Evolutionary conservation across 1,140 invertebrate genomes (phyloP).

Genomic region (Aethina tumida): DNA sequence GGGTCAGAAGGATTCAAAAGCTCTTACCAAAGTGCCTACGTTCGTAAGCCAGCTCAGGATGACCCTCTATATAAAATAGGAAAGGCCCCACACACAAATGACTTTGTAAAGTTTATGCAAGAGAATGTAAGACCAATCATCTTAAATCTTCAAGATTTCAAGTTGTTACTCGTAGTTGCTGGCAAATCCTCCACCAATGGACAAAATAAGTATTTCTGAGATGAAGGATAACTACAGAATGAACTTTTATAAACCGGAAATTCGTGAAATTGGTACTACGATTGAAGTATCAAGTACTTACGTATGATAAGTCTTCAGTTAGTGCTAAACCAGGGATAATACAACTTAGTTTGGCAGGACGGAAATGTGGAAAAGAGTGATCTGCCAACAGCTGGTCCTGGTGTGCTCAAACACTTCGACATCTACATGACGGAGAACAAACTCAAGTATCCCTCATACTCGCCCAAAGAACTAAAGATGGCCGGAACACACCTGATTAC

Average conservation of each 20-base stretch:
- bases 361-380: no score
- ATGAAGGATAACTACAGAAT: constrained; percentile 24
- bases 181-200: constrained; percentile 23
- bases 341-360: no score
- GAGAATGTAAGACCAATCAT: constrained; percentile 21
- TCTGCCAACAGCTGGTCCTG: no score
- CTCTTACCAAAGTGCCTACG: constrained; percentile 15
- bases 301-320: no score
- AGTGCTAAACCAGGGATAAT: no score
- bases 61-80: constrained; percentile 3
- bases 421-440: constrained; percentile 32
- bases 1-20: constrained; percentile 21
- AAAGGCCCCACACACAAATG: constrained; percentile 5
- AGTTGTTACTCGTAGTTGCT: constrained; percentile 18
- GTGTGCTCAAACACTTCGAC: constrained; percentile 33
- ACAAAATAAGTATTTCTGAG: constrained; percentile 22
- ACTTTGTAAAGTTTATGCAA: constrained; percentile 20
- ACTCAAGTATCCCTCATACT: constrained; percentile 25
- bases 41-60: constrained; percentile 8
- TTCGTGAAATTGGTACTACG: constrained; percentile 3
- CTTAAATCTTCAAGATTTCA: not conserved
- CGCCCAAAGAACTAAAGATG: constrained; percentile 20
- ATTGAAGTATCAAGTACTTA: no score
- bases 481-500: constrained; percentile 31
- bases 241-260: constrained; percentile 6